phyloP scores from a whole-genome alignment of 2,797 vertebrate genomes.

The Otus scops region DNA sequence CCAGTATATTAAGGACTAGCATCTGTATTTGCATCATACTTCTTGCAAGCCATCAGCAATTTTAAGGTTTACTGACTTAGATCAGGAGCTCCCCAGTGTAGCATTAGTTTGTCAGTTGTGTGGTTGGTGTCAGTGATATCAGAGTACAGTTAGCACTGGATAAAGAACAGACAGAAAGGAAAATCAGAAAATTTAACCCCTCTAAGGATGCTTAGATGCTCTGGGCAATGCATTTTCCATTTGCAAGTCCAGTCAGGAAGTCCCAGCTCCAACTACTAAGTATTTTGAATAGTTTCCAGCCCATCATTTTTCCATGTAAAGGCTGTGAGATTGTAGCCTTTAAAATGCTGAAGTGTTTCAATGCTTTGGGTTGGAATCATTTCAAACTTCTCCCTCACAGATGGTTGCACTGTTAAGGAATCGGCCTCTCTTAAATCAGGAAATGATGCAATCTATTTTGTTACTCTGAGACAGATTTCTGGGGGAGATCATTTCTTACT shows the following conservation, averaged over 20 bases:
- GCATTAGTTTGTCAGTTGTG: not conserved
- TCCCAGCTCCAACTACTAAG: not conserved
- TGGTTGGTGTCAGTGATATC: not conserved
- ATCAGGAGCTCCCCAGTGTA: not conserved
- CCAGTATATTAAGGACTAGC: not conserved
- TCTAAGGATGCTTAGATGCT: not conserved
- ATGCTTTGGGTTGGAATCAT: conserved; percentile 25
- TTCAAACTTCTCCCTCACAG: conserved; percentile 61
- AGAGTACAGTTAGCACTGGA: not conserved
- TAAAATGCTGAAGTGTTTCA: conserved; percentile 58
- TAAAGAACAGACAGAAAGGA: not conserved
- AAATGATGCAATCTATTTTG: conserved; percentile 67
- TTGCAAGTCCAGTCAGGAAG: conserved; percentile 12
- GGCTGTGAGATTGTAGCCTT: conserved; percentile 25
- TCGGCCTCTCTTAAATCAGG: conserved; percentile 28
- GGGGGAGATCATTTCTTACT: conserved; percentile 13
- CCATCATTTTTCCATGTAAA: not conserved
- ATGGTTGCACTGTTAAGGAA: conserved; percentile 67
- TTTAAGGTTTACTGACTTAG: not conserved
- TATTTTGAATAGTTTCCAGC: conserved; percentile 16
- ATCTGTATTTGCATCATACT: not conserved
- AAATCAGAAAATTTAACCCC: not conserved
- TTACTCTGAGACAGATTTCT: conserved; percentile 28
- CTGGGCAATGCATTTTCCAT: not conserved
- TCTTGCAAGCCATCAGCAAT: not conserved